Evolutionary conservation across 2,888 invertebrate species (phyloP), one percentile per base, ranked within the genome.

Genomic region (Yponomeuta malinellus): DNA sequence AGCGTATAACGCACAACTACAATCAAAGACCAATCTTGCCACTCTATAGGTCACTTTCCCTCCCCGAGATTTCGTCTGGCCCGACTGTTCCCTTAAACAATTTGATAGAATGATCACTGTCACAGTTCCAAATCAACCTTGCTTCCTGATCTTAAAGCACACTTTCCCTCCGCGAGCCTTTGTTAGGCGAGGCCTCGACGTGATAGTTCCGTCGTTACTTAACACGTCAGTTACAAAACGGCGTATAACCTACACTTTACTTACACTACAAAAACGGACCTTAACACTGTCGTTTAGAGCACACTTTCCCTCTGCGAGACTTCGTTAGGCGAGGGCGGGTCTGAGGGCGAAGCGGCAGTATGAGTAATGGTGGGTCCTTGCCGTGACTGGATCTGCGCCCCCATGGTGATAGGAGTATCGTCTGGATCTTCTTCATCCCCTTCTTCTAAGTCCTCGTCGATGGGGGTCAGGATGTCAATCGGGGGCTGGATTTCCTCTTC

Each of bases 371-470:
- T 97, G 83, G 95, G 95, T 70, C 96, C 97, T 69, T 75, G 75
- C 0, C 81, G 75, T 1, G 78, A 74, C 2, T 83, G 79, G 0
- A 84, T 73, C 0, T 76, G 81, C 31, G 86, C 84, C 0, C 93
- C 93, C 92, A 95, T 95, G 2, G 95, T 95, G 77, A 95, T 95
- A 70, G 95, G 95, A 37, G 94, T 93, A 77, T 94, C 94, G 74
- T 94, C 94, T 0, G 94, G 94, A 82, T 96, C 96, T 72, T 95
- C 95, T 48, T 96, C 96, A 23, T 94, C 94, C 10, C 93, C 93
- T 77, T 95, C 95, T 77, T 96, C 95, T 0, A 91, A 71, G 77
- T 95, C 95, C 83, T 96, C 96, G 83, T 97, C 96, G 74, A 97
- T 97, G 23, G 97, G 97, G 5, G 96, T 95, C 68, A 97, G 92